Conservation (phyloP, 2,888 invertebrate species). For the Dromius quadrimaculatus region DNA sequence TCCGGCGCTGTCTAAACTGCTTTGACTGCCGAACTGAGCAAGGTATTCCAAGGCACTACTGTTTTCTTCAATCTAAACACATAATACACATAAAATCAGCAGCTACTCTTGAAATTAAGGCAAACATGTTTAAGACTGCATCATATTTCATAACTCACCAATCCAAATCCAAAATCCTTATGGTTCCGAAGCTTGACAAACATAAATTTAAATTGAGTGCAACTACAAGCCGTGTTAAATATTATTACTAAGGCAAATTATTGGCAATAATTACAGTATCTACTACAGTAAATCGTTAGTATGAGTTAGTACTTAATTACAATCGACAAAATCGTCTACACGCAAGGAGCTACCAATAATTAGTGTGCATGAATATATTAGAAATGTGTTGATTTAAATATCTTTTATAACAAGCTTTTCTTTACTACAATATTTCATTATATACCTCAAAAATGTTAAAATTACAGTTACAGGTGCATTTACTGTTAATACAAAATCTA, state of each 20-base stretch:
- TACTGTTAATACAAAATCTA: too few relatives aligned
- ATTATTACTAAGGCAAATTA: slow-evolving; percentile 26
- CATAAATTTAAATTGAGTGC: slow-evolving; percentile 56
- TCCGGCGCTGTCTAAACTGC: slow-evolving; percentile 86
- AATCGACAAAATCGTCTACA: slow-evolving; percentile 4
- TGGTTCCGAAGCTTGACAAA: slow-evolving; percentile 64
- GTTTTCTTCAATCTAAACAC: slow-evolving; percentile 90
- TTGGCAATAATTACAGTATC: slow-evolving; percentile 21
- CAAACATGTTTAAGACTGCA: slow-evolving; percentile 53
- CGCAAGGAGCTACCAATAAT: slow-evolving; percentile 8
- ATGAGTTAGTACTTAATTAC: slow-evolving; percentile 7
- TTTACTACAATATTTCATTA: not conserved
- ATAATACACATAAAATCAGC: not conserved
- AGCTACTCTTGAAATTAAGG: not conserved
- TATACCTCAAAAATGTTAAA: too few relatives aligned
- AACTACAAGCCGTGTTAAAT: slow-evolving; percentile 52
- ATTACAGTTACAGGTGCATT: too few relatives aligned
- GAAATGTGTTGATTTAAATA: not conserved
- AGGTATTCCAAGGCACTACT: slow-evolving; percentile 89
- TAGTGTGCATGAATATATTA: slow-evolving; percentile 4
- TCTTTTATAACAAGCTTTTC: not conserved
- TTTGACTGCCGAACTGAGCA: slow-evolving; percentile 84
- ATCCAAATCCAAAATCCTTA: slow-evolving; percentile 63
- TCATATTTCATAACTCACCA: slow-evolving; percentile 60
- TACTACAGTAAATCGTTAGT: slow-evolving; percentile 23